Evolutionary conservation across 2,797 vertebrate species (phyloP).

Genomic region (Cheirogaleus major): DNA sequence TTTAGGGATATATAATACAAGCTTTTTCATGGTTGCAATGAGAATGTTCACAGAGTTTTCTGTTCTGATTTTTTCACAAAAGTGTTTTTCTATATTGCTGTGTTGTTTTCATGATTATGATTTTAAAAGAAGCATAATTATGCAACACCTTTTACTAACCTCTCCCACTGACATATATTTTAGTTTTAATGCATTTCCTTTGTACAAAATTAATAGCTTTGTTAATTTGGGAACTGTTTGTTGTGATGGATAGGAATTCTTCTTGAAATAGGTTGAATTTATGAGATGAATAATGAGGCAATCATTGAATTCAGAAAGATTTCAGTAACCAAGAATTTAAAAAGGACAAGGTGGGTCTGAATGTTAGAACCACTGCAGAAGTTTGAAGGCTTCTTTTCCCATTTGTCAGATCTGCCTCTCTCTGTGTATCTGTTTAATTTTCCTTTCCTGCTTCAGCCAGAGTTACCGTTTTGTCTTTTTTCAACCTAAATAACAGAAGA

Average conservation of each 20-base stretch:
- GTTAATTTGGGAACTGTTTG: not conserved
- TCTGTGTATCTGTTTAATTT: not conserved
- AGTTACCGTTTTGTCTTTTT: not conserved
- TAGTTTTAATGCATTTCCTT: not conserved
- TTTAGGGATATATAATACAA: not conserved
- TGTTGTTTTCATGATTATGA: not conserved
- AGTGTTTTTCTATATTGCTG: conserved; percentile 4
- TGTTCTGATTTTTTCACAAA: not conserved
- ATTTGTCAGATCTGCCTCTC: not conserved
- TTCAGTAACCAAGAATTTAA: not conserved
- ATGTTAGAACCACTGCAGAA: not conserved
- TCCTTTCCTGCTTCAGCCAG: not conserved
- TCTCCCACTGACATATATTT: not conserved
- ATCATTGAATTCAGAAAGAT: not conserved
- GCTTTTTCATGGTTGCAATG: not conserved
- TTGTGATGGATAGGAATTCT: not conserved
- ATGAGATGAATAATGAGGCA: not conserved
- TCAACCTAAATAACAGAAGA: not conserved
- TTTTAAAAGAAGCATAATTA: conserved; percentile 22
- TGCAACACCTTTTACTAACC: not conserved
- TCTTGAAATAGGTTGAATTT: conserved; percentile 5
- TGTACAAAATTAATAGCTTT: not conserved
- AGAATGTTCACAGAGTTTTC: not conserved
- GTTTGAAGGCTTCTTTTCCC: not conserved
- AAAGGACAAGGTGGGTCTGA: not conserved